Base-by-base conservation (phyloP, 2,888 invertebrate genomes). In the Tachystola acroxantha region DNA sequence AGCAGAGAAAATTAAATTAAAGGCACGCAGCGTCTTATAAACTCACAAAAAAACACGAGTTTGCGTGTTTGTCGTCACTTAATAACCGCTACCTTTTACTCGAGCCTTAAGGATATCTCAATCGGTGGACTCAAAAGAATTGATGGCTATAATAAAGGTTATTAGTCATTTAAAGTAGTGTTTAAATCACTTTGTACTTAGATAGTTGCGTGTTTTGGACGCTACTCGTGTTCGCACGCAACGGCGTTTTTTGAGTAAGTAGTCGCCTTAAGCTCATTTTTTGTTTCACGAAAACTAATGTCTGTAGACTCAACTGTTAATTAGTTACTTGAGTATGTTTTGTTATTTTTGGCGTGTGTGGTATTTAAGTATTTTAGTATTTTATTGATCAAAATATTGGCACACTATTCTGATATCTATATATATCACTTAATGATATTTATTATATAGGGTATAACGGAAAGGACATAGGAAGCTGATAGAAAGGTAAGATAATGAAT, bases 141-240 rank as follows among this genome's bases (percentile, higher is more conserved):
- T 79, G 78, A 78, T 80, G 68, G 75, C 67, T 58, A 64, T 82
- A 84, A 84, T 79, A 79, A 73, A 69, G 65, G 68, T 78, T 72
- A 85, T 85, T 85, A 84, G 85, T 86, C 75, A 76, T 72, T 67
- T 63, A 59, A 64, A 58, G 54, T 50, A 60, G 55, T 63, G 64
- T 64, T 77, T 82, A 78, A 80, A 80, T 84, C 79, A 80, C 62
- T 63, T 48, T 36, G 49, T 48, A 55, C 56, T 52, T 54, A 54
- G 53, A 56, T 57, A 46, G 54, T 77, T 61, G 80, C 80, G 78
- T 80, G 80, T 57, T 53, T 43, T 22, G 42, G 31, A 57, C 46
- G 80, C 80, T 80, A 80, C 80, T 54, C 57, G 79, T 80, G 73
- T 80, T 80, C 37, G 60, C 79, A 78, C 78, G 78, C 80, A 57